Evolutionary conservation across 2,888 invertebrate genomes (phyloP), one percentile per base, ranked within the genome.

Genomic region (Spodoptera picta): DNA sequence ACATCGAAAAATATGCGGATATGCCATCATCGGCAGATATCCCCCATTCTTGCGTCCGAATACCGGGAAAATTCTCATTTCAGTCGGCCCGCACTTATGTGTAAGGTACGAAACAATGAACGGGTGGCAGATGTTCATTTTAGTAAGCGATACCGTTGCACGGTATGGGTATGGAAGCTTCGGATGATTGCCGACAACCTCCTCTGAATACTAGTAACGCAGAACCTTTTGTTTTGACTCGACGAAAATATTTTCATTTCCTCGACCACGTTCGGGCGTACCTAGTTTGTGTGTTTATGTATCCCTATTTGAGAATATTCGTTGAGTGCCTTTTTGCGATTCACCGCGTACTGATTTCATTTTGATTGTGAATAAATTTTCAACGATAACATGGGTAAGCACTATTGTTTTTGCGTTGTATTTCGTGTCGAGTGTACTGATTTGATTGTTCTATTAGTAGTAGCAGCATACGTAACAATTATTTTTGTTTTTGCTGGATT

Each of bases 221-320:
- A 73, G 71, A 84, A 82, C 82, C 85, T 87, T 87, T 89, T 70
- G 86, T 89, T 88, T 84, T 73, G 73, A 82, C 74, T 83, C 79
- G 74, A 83, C 82, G 79, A 84, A 86, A 87, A 87, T 86, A 85
- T 87, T 89, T 87, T 85, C 87, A 88, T 87, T 87, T 86, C 83
- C 84, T 84, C 84, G 78, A 56, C 81, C 81, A 80, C 79, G 76
- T 83, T 85, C 75, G 78, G 74, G 69, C 70, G 77, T 62, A 65
- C 23, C 78, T 83, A 82, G 87, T 87, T 87, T 89, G 88, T 89
- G 87, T 87, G 87, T 87, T 87, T 89, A 87, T 89, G 87, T 87
- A 87, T 88, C 80, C 83, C 54, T 85, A 87, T 88, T 87, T 84
- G 78, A 81, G 82, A 80, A 79, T 85, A 84, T 84, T 83, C 79